These are phyloP conservation scores for Scrobipalpa costella DNA, from an alignment of 2,888 invertebrate species.

Conservation along the genomic window DNA sequence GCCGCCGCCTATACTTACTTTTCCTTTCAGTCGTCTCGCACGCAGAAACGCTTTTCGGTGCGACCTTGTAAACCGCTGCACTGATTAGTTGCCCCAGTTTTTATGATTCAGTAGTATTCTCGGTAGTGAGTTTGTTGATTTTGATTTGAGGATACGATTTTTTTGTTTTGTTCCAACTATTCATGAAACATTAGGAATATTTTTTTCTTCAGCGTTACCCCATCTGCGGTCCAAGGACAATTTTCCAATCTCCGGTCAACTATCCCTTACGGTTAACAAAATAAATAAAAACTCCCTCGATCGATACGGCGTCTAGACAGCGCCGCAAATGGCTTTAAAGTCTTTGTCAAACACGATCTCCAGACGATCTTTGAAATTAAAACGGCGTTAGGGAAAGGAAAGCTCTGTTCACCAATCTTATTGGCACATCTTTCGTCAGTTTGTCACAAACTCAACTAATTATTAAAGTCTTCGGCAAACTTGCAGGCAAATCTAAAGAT, in stretches of 20 bases:
- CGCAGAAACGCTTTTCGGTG: conserved; percentile 66
- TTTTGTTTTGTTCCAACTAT: neutral
- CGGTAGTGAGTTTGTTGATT: neutral
- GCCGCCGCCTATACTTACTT: conserved; percentile 55
- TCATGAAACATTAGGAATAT: neutral
- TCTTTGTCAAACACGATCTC: conserved; percentile 21
- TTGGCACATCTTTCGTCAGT: conserved; percentile 8
- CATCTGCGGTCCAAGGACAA: neutral
- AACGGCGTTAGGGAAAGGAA: conserved; percentile 3
- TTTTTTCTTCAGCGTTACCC: neutral
- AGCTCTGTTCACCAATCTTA: conserved; percentile 7
- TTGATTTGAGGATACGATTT: neutral
- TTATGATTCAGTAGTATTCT: conserved; percentile 19
- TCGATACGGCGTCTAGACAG: conserved; percentile 23
- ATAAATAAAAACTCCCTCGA: conserved; percentile 22
- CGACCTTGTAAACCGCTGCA: conserved; percentile 68
- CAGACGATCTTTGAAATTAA: conserved; percentile 19
- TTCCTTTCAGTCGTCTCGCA: conserved; percentile 69
- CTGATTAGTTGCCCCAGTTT: conserved; percentile 28
- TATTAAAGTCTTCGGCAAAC: conserved; percentile 19
- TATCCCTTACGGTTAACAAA: conserved; percentile 18
- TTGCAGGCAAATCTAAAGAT: conserved; percentile 43
- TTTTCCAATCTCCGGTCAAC: conserved; percentile 9
- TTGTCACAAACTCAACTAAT: conserved; percentile 19
- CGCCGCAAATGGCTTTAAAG: conserved; percentile 19